phyloP scores from a whole-genome alignment of 1,140 invertebrate genomes.

The Phenacoccus solenopsis region DNA sequence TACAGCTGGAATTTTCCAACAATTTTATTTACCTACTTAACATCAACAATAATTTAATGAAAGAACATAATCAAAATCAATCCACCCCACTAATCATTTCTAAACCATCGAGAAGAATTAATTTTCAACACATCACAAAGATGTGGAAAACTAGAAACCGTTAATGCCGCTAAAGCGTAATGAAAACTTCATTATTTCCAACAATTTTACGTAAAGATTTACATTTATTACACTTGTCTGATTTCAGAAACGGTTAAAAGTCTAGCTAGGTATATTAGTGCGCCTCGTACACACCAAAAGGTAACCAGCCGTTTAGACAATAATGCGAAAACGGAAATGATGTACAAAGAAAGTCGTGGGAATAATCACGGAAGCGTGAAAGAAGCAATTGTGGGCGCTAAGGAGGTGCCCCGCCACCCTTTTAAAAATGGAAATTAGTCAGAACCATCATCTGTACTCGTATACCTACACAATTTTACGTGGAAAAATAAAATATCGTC shows the following conservation, averaged over 20 bases:
- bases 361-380: conserved; percentile 9
- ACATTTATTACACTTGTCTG: conserved; percentile 5
- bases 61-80: too few relatives aligned
- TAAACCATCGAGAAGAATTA: too few relatives aligned
- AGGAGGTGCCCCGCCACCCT: not conserved
- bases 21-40: too few relatives aligned
- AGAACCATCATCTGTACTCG: too few relatives aligned
- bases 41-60: too few relatives aligned
- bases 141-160: too few relatives aligned
- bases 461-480: too few relatives aligned
- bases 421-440: conserved; percentile 2
- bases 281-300: not conserved
- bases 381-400: conserved; percentile 10
- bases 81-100: too few relatives aligned
- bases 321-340: conserved; percentile 12
- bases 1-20: too few relatives aligned
- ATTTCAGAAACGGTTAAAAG: not conserved
- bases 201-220: not conserved
- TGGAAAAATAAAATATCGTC: too few relatives aligned
- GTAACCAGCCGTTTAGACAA: conserved; percentile 8
- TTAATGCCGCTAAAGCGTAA: too few relatives aligned
- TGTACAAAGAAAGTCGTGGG: conserved; percentile 3
- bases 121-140: too few relatives aligned
- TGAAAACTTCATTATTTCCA: not conserved
- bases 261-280: not conserved